phyloP scores from a whole-genome alignment of 2,888 invertebrate genomes.

The Cantharis rufa region DNA sequence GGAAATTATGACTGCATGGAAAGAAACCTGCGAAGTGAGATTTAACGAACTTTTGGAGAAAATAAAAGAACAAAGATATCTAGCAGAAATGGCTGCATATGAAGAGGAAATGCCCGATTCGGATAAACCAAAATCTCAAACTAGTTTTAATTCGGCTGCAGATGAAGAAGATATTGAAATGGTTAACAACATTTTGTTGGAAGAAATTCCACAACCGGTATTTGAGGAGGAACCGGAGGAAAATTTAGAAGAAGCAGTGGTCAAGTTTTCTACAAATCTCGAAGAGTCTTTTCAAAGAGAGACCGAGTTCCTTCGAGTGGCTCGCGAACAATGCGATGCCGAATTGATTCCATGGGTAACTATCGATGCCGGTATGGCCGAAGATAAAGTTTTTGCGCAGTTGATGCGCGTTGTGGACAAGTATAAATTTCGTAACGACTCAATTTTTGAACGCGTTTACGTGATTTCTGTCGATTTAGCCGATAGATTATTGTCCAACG shows the following conservation, averaged over 20 bases:
- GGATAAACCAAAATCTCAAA: constrained; percentile 38
- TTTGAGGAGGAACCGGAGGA: constrained; percentile 56
- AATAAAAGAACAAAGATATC: constrained; percentile 44
- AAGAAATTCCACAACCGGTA: constrained; percentile 57
- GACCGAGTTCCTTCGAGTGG: constrained; percentile 53
- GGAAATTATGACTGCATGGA: constrained; percentile 41
- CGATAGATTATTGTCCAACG: constrained; percentile 61
- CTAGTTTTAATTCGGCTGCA: constrained; percentile 55
- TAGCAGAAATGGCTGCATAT: constrained; percentile 31
- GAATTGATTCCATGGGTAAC: constrained; percentile 57
- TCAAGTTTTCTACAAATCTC: constrained; percentile 57
- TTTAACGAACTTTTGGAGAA: constrained; percentile 45
- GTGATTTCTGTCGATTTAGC: constrained; percentile 60
- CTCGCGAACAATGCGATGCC: constrained; percentile 52
- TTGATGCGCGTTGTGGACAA: constrained; percentile 44
- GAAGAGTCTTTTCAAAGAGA: constrained; percentile 57
- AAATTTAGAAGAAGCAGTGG: constrained; percentile 56
- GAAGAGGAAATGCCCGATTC: constrained; percentile 30
- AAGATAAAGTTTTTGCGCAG: constrained; percentile 43
- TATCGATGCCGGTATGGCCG: constrained; percentile 54
- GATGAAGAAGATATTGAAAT: constrained; percentile 59
- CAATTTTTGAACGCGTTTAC: constrained; percentile 63
- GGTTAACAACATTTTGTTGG: constrained; percentile 49
- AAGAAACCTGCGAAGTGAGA: constrained; percentile 37
- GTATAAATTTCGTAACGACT: constrained; percentile 57